Percentiles rank a stretch among this genome's conserved stretches.
phyloP scores from a whole-genome alignment of 2,797 vertebrate genomes.

The Artibeus lituratus region DNA sequence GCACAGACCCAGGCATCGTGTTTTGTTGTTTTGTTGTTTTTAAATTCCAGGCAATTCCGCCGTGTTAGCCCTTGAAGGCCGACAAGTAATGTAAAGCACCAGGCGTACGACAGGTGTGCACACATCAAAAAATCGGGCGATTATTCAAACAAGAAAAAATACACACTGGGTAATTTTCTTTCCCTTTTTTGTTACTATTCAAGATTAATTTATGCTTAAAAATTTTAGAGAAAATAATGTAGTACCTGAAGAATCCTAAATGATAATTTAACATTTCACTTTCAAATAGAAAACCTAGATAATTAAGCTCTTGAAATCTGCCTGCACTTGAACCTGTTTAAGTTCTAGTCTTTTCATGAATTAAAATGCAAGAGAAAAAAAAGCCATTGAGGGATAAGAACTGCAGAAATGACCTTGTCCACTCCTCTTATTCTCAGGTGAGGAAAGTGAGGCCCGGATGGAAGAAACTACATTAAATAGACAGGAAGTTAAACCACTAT shows the following conservation, averaged over 20 bases:
- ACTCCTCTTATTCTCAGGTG: not conserved
- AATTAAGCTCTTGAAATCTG: constrained; percentile 42
- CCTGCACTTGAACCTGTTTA: constrained; percentile 21
- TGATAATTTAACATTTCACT: constrained; percentile 11
- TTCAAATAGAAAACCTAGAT: constrained; percentile 35
- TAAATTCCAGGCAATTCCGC: not conserved
- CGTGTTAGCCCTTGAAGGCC: not conserved
- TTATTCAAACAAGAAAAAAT: constrained; percentile 1
- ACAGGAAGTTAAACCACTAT: not conserved
- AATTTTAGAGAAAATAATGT: constrained; percentile 16
- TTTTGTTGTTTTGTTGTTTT: not conserved
- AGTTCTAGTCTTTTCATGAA: not conserved
- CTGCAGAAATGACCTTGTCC: not conserved
- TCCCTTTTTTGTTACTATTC: not conserved
- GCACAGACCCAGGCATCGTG: not conserved
- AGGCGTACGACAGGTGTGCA: not conserved
- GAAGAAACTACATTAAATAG: not conserved
- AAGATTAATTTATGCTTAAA: constrained; percentile 1
- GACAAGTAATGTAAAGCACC: not conserved
- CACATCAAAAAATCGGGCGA: not conserved
- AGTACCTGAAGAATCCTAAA: not conserved
- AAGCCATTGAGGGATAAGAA: not conserved
- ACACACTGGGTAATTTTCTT: not conserved
- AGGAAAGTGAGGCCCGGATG: not conserved
- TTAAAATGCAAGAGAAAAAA: not conserved